These are phyloP conservation scores for Nilaparvata lugens DNA, from an alignment of 1,140 invertebrate species.

Conservation along the genomic window DNA sequence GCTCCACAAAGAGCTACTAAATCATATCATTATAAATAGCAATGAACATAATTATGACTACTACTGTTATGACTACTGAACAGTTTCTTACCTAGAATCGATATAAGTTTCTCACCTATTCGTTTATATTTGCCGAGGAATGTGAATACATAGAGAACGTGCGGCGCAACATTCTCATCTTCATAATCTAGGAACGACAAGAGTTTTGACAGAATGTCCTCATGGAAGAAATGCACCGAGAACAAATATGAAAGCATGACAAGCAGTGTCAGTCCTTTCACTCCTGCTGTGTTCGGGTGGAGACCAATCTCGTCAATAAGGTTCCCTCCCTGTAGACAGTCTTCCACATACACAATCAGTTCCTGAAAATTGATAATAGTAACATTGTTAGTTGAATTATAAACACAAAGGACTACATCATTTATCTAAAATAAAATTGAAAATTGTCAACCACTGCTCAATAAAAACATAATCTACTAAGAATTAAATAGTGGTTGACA, in stretches of 20 bases:
- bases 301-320: constrained; percentile 65
- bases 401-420: too few relatives aligned
- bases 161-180: constrained; percentile 72
- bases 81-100: too few relatives aligned
- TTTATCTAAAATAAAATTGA: too few relatives aligned
- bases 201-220: constrained; percentile 71
- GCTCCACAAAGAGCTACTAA: too few relatives aligned
- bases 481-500: too few relatives aligned
- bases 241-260: constrained; percentile 83
- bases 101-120: constrained; percentile 48
- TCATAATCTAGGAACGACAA: constrained; percentile 68
- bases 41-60: too few relatives aligned
- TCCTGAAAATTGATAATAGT: too few relatives aligned
- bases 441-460: too few relatives aligned
- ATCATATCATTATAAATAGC: too few relatives aligned
- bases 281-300: constrained; percentile 66
- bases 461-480: too few relatives aligned
- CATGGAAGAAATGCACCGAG: constrained; percentile 82
- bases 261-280: constrained; percentile 70
- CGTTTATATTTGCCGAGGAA: constrained; percentile 79
- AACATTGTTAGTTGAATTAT: too few relatives aligned
- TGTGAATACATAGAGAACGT: constrained; percentile 74
- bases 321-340: constrained; percentile 56
- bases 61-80: too few relatives aligned
- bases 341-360: constrained; percentile 58